Base-by-base conservation (phyloP, 2,113 vertebrate genomes). In the Apteryx owenii region DNA sequence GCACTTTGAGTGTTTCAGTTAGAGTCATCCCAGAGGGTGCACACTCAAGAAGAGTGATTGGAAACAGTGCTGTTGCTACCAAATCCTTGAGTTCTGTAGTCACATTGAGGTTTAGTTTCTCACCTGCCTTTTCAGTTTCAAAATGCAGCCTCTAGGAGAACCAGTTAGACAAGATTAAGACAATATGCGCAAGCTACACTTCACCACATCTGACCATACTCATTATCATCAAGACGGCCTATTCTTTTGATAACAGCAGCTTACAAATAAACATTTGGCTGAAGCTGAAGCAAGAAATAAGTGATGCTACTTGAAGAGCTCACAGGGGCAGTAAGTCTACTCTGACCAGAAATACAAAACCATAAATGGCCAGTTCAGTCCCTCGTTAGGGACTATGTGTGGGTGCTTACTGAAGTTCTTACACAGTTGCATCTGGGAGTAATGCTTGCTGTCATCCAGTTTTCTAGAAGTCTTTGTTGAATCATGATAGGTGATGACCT, bases 1-100 rank as follows among this genome's bases (percentile, higher is more conserved):
- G 26, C 53, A 81, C 44, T 77, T 86, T 7, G 17, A 75, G 31
- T 22, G 16, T 36, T 86, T 20, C 69, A 76, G 42, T 46, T 50
- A 51, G 80, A 86, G 66, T 25, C 31, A 23, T 13, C 13, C 2
- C 19, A 4, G 1, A 66, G 77, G 38, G 36, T 56, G 10, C 46
- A 38, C 10, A 40, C 31, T 51, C 48, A 84, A 48, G 42, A 86
- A 65, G 10, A 60, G 38, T 10, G 31, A 70, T 40, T 77, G 40
- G 60, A 81, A 66, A 17, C 36, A 56, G 60, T 46, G 19, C n/a
- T 92, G 8, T 48, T 72, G 80, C 77, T 84, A 78, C 33, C 51
- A 88, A 65, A 53, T 66, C 70, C 50, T 94, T 0, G 0, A 48
- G 51, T 89, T 70, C 12, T 1, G 0, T 21, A 54, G 18, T 23